Base-by-base conservation (phyloP, 2,888 invertebrate genomes). In the Brassicogethes aeneus region DNA sequence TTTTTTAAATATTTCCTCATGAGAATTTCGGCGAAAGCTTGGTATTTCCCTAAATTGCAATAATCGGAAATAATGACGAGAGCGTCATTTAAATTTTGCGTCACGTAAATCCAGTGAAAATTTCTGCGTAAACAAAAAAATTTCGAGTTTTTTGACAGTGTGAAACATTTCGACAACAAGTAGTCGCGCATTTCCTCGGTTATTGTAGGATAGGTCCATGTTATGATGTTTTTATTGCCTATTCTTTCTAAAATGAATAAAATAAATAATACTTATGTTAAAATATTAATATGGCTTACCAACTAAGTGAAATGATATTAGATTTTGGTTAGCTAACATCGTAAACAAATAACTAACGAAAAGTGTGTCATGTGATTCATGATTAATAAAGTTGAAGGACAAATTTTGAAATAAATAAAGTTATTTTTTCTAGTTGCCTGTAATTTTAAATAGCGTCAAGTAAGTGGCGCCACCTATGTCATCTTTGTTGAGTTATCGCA, bases 271-370 rank as follows among this genome's bases (percentile, higher is more conserved):
- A 44, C 37, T 55, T 7, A 13, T 12, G 10, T 35, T 35, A 15
- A 35, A 7, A 13, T 14, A 35, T 15, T 7, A 15, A n/a, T n/a
- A 16, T 7, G 8, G 16, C 44, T 46, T 51, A 56, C 56, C 53
- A 10, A 55, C 36, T 34, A 55, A 51, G 36, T 56, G 54, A 36
- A 56, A 55, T 3, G 56, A 56, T 13, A 51, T 12, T 30, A 53
- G 36, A 16, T 49, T 40, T 37, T 53, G 40, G 37, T 50, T 47
- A 10, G 41, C 38, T 29, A 35, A 15, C 42, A 42, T 42, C 3
- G 37, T 40, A n/a, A 36, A 33, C 39, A 43, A 16, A 35, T 15
- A 17, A 13, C 17, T 23, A 36, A 23, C 17, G 34, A 35, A 13
- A 8, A 15, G 12, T 8, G 29, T 16, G 16, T 34, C 37, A 40